Percentiles rank a stretch among this genome's conserved stretches.
Evolutionary conservation across 2,797 vertebrate species (phyloP).

Genomic region (Bovichtus diacanthus): DNA sequence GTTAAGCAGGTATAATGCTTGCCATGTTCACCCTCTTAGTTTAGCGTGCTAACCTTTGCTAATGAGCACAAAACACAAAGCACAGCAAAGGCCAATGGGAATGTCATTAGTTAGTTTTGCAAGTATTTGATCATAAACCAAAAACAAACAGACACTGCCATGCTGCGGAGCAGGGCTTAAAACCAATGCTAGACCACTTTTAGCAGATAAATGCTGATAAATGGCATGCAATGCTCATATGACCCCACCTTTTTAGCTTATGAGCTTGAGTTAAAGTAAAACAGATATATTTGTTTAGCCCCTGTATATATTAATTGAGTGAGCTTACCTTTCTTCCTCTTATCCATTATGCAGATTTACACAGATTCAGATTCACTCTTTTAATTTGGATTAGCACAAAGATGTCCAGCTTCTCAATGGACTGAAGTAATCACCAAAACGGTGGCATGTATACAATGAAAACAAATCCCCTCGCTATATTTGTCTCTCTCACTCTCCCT

Average conservation of each 20-base stretch:
- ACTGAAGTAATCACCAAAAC: conserved; percentile 13
- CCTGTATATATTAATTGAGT: background rate
- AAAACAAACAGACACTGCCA: background rate
- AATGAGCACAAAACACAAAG: background rate
- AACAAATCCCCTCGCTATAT: background rate
- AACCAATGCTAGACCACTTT: background rate
- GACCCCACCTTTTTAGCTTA: background rate
- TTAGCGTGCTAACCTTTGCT: background rate
- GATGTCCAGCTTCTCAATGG: conserved; percentile 1
- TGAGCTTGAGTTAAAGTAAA: background rate
- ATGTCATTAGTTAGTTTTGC: too few species aligned
- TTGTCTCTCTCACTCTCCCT: background rate
- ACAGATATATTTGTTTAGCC: background rate
- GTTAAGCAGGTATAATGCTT: background rate
- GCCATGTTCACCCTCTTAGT: background rate
- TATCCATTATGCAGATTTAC: conserved; percentile 48
- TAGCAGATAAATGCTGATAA: background rate
- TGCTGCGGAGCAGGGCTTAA: background rate
- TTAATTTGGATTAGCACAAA: background rate
- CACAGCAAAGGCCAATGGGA: background rate
- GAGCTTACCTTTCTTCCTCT: conserved; percentile 76
- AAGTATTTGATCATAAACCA: background rate
- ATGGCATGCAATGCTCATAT: background rate
- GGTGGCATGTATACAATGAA: background rate
- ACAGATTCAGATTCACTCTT: conserved; percentile 11